Base-by-base conservation (phyloP, 2,797 vertebrate genomes). In the Vipera latastei region DNA sequence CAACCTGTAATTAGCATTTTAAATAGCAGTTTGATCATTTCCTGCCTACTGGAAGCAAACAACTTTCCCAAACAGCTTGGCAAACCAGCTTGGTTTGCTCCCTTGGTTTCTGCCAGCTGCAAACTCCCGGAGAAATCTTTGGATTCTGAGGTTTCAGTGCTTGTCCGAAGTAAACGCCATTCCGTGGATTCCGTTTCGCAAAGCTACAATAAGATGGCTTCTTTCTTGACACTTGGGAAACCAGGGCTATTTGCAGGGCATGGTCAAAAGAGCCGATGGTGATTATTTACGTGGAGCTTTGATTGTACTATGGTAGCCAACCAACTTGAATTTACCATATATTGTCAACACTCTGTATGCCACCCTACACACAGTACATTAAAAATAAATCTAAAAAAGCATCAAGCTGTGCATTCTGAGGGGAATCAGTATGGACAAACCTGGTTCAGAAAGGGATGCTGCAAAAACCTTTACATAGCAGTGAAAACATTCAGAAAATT, bases 51-150 rank as follows among this genome's bases (percentile, higher is more conserved):
- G 25, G 86, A 88, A 22, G 38, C 86, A 73, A 86, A 53, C 91
- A 28, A 44, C 55, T 78, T 93, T 26, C 56, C 22, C 89, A 89
- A 86, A n/a, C 9, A 69, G 14, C 63, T 88, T 90, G 56, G 56
- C 85, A 89, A 91, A 89, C 90, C 57, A 78, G 73, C 25, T 94
- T 90, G n/a, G 28, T 90, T 87, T 25, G 53, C 59, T 89, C 57
- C n/a, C 28, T 63, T 38, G 2, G 57, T 73, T 91, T 57, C 61
- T 48, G 53, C 59, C 65, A 55, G 60, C 28, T 53, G 26, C 59
- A 65, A 86, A 92, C 5, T 32, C 57, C 59, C 53, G 57, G 53
- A 61, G 91, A 92, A 91, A 65, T 20, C 25, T 86, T 57, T 73
- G 32, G 25, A 12, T 32, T 28, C 25, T 38, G 78, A 48, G 69